A percentile compares a stretch with the other conserved stretches of the same genome.
Evolutionary conservation across 1,140 invertebrate genomes (phyloP).

Genomic region (Hydropsyche tenuis): DNA sequence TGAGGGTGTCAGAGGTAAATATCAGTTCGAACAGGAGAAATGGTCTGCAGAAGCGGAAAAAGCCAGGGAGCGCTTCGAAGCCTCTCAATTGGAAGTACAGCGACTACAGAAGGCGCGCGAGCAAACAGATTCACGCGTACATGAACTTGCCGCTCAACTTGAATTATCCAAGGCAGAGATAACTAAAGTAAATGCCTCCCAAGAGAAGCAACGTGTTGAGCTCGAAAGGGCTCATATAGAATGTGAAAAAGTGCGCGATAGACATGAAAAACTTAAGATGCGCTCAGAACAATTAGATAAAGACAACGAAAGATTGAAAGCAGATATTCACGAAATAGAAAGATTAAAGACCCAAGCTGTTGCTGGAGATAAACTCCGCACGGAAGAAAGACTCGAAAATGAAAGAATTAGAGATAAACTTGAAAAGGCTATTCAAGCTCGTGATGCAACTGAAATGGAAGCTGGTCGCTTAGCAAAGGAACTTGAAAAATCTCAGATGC

Average conservation of each 20-base stretch:
- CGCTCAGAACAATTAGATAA: constrained; percentile 73
- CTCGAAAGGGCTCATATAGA: constrained; percentile 83
- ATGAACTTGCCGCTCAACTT: constrained; percentile 79
- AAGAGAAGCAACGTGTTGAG: constrained; percentile 80
- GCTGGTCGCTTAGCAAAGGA: constrained; percentile 84
- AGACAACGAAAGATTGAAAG: constrained; percentile 75
- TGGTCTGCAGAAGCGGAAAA: constrained; percentile 74
- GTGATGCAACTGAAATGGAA: constrained; percentile 84
- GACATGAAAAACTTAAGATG: constrained; percentile 80
- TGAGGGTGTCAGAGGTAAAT: constrained; percentile 83
- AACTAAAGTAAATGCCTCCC: constrained; percentile 71
- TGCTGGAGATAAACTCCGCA: constrained; percentile 67
- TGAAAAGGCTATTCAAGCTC: constrained; percentile 80
- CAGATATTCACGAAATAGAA: constrained; percentile 73
- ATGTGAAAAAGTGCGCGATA: constrained; percentile 82
- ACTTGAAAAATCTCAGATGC: constrained; percentile 83
- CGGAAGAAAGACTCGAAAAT: constrained; percentile 73
- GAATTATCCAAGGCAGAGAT: constrained; percentile 80
- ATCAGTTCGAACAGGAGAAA: constrained; percentile 86
- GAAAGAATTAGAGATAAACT: constrained; percentile 84
- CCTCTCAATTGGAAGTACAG: constrained; percentile 77
- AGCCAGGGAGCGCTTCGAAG: constrained; percentile 75
- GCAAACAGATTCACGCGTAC: constrained; percentile 77
- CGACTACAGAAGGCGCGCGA: constrained; percentile 69
- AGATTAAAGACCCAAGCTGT: constrained; percentile 69